phyloP scores from a whole-genome alignment of 2,113 vertebrate genomes.

The Eleginops maclovinus region DNA sequence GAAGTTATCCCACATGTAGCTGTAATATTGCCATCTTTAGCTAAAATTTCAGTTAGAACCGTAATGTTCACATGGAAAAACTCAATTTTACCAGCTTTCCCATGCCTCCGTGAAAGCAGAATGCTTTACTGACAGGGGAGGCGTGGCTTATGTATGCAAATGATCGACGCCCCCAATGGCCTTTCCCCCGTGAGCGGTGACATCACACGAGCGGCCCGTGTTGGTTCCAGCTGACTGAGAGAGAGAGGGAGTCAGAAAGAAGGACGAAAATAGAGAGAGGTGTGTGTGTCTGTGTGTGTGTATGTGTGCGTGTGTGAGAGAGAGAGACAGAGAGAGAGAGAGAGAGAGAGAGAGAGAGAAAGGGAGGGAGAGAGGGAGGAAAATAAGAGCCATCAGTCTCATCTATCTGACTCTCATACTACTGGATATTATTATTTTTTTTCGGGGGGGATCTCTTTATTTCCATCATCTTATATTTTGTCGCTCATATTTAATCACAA shows the following conservation, averaged over 20 bases:
- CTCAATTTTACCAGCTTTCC: slow-evolving; percentile 5
- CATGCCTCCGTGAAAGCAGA: neutral
- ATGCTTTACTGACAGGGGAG: neutral
- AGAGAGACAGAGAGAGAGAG: slow-evolving; percentile 37
- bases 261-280: slow-evolving; percentile 19
- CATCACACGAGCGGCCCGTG: slow-evolving; percentile 85
- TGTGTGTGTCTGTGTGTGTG: slow-evolving; percentile 23
- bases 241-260: slow-evolving; percentile 47
- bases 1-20: neutral
- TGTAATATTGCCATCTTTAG: neutral
- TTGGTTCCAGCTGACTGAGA: slow-evolving; percentile 86
- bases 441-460: slow-evolving; percentile 56
- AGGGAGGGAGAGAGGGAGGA: slow-evolving; percentile 61
- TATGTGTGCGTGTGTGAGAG: neutral
- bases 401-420: slow-evolving; percentile 68
- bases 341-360: slow-evolving; percentile 41
- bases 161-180: slow-evolving; percentile 70
- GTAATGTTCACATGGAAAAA: neutral
- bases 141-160: slow-evolving; percentile 59
- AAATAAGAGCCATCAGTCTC: slow-evolving; percentile 70
- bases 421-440: slow-evolving; percentile 77
- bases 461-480: slow-evolving; percentile 57
- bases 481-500: slow-evolving; percentile 32
- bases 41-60: neutral
- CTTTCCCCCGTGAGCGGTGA: slow-evolving; percentile 84